Evolutionary conservation across 37 sponge, comb jelly and placozoan genomes (phyloP).

Genomic region (Halichondria panicea): DNA sequence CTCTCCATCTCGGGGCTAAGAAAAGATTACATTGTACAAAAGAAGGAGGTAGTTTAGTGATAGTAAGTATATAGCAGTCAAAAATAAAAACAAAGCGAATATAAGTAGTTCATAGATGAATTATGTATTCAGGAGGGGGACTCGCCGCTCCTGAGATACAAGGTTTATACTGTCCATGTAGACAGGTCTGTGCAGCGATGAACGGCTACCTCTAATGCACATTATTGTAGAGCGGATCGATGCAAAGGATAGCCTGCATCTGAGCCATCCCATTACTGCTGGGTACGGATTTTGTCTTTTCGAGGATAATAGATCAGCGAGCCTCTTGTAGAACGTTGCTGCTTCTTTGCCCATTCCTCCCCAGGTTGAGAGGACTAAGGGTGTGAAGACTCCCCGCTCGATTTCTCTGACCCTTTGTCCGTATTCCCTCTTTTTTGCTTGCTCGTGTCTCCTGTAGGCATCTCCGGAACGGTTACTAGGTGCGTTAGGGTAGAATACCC

Average conservation of each 20-base stretch:
- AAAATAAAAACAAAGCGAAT: too few species aligned
- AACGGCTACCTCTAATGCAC: too few species aligned
- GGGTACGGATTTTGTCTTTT: conserved; percentile 19
- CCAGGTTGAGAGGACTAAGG: conserved; percentile 28
- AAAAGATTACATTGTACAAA: too few species aligned
- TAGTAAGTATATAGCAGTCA: too few species aligned
- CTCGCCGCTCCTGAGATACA: too few species aligned
- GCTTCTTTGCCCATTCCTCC: conserved; percentile 32
- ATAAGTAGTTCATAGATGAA: too few species aligned
- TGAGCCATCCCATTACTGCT: conserved; percentile 23
- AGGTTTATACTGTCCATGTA: too few species aligned
- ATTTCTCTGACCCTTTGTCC: conserved; percentile 20
- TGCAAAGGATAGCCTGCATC: conserved; percentile 28
- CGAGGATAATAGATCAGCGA: conserved; percentile 18
- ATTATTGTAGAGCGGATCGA: conserved; percentile 24
- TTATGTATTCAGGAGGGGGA: too few species aligned
- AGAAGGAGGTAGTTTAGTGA: too few species aligned
- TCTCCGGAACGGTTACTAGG: conserved; percentile 17
- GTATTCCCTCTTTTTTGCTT: conserved; percentile 15
- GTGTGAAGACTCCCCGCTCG: conserved; percentile 41
- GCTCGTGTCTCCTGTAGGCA: conserved; percentile 32
- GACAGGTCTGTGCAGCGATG: too few species aligned
- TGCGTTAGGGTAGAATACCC: conserved; percentile 49
- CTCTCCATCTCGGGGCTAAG: too few species aligned
- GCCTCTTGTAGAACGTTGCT: conserved; percentile 25